Conservation (phyloP, 2,888 invertebrate species). For the Unio pictorum region DNA sequence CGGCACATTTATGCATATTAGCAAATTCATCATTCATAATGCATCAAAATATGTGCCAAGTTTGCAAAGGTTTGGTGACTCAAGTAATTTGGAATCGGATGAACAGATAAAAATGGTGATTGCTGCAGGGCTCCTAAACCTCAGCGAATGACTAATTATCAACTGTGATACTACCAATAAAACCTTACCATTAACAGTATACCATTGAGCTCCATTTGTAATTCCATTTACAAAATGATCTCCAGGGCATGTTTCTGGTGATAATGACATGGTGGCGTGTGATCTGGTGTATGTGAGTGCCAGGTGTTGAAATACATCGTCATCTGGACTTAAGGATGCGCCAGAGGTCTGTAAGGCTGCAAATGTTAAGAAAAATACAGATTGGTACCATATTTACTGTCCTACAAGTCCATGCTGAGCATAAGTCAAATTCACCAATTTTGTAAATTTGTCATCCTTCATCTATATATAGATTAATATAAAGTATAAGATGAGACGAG, state of each 20-base stretch:
- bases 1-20: too few relatives aligned
- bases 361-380: not conserved
- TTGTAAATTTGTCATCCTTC: too few relatives aligned
- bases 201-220: slow-evolving; percentile 96
- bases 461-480: too few relatives aligned
- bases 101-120: too few relatives aligned
- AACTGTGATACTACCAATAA: not conserved
- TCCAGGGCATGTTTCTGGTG: not conserved
- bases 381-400: not conserved
- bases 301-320: slow-evolving; percentile 84
- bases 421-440: too few relatives aligned
- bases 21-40: too few relatives aligned
- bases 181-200: slow-evolving; percentile 76
- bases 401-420: not conserved
- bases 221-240: slow-evolving; percentile 86
- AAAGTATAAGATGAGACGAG: too few relatives aligned
- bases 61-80: too few relatives aligned
- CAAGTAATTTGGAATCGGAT: too few relatives aligned
- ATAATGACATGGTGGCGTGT: slow-evolving; percentile 81
- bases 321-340: slow-evolving; percentile 78
- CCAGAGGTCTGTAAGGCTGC: slow-evolving; percentile 4
- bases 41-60: too few relatives aligned
- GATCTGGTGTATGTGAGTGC: slow-evolving; percentile 83
- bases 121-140: too few relatives aligned
- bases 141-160: too few relatives aligned